phyloP scores from a whole-genome alignment of 2,888 invertebrate species.

The Timandra comae region DNA sequence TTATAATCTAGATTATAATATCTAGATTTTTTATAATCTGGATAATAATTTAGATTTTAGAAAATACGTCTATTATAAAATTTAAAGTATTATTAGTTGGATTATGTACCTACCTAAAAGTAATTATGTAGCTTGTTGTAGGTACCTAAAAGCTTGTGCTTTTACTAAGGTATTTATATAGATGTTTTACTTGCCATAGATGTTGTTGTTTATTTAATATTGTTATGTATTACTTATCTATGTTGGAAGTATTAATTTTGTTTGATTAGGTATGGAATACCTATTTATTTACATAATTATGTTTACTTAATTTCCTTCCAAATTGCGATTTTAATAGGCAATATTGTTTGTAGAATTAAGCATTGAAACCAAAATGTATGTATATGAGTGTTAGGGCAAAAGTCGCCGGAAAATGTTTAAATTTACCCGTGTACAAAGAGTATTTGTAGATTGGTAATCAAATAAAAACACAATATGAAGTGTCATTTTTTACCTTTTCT shows the following conservation, averaged over 20 bases:
- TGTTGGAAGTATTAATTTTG: conserved; percentile 23
- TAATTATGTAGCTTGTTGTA: too few species aligned
- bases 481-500: conserved; percentile 1
- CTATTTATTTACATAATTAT: conserved; percentile 17
- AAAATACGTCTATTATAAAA: too few species aligned
- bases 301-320: not conserved
- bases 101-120: too few species aligned
- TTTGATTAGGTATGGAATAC: conserved; percentile 34
- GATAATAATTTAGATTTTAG: too few species aligned
- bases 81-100: too few species aligned
- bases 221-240: conserved; percentile 21
- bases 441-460: conserved; percentile 65
- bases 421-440: conserved; percentile 62
- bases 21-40: too few species aligned
- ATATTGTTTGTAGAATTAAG: conserved; percentile 22
- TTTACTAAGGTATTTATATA: not conserved
- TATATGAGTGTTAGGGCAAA: conserved; percentile 65
- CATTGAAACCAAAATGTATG: conserved; percentile 43
- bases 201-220: conserved; percentile 2
- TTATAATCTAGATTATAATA: too few species aligned
- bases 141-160: too few species aligned
- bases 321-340: conserved; percentile 10
- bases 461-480: conserved; percentile 33
- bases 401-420: conserved; percentile 53
- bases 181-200: not conserved